These are phyloP conservation scores for Oceanites oceanicus DNA, from an alignment of 2,113 vertebrate genomes.

Conservation along the genomic window DNA sequence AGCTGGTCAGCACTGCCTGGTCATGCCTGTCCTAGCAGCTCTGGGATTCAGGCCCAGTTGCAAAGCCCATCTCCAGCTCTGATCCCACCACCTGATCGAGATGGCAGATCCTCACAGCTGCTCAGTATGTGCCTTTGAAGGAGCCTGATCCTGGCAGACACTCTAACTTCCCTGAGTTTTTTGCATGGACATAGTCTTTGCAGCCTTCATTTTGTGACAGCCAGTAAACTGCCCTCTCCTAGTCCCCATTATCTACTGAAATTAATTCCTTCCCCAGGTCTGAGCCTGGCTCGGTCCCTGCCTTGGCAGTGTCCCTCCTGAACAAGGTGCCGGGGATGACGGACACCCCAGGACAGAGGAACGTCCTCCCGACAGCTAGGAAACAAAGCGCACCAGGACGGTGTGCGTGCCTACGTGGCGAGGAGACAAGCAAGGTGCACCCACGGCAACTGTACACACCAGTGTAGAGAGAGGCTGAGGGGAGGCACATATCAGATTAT, in stretches of 20 bases:
- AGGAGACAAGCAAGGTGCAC: background rate
- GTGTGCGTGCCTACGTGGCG: accelerated
- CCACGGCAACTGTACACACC: background rate
- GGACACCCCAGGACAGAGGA: background rate
- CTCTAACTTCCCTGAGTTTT: background rate
- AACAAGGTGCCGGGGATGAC: accelerated
- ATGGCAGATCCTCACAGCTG: background rate
- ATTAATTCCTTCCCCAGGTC: background rate
- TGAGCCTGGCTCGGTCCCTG: background rate
- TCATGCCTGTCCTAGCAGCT: background rate
- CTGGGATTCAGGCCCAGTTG: background rate
- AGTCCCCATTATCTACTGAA: background rate
- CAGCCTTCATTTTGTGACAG: background rate
- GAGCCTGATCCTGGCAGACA: background rate
- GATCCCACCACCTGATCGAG: accelerated
- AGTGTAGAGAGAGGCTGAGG: background rate
- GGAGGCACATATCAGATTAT: background rate
- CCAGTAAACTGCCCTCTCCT: background rate
- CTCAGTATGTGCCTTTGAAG: background rate
- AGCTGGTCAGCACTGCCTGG: background rate
- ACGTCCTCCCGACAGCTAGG: background rate
- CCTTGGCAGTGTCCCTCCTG: background rate
- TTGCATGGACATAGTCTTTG: background rate
- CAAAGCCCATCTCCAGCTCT: background rate
- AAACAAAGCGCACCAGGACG: accelerated